Conservation (phyloP, 2,888 invertebrate genomes). For the Leptarthrus brevirostris region DNA sequence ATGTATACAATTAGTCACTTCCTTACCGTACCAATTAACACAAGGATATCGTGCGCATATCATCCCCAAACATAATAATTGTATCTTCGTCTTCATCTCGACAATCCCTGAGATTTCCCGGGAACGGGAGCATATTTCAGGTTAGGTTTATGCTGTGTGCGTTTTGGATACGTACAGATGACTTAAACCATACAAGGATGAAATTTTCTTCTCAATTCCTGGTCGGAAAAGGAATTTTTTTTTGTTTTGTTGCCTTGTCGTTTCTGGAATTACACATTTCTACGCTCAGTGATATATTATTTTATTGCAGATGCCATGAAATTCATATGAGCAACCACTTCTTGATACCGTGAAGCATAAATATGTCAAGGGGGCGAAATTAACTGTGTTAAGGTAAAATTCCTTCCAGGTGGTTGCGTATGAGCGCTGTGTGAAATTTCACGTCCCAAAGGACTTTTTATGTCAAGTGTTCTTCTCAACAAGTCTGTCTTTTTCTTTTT, state of each 20-base stretch:
- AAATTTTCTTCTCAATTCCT: conserved; percentile 6
- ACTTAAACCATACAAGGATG: neutral
- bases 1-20: conserved; percentile 39
- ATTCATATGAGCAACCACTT: conserved; percentile 43
- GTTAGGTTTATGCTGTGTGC: neutral
- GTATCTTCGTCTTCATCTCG: conserved; percentile 4
- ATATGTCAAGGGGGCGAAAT: conserved; percentile 36
- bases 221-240: neutral
- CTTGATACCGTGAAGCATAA: conserved; percentile 28
- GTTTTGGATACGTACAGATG: neutral
- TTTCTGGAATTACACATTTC: conserved; percentile 21
- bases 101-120: no score
- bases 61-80: conserved; percentile 4
- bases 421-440: no score
- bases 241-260: neutral
- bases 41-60: conserved; percentile 25
- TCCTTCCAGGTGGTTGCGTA: conserved; percentile 3
- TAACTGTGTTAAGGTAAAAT: conserved; percentile 38
- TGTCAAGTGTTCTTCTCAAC: no score
- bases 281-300: conserved; percentile 16
- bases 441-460: no score
- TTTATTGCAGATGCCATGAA: conserved; percentile 36
- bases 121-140: no score
- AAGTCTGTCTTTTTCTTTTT: no score
- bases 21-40: conserved; percentile 31